Evolutionary conservation across 2,888 invertebrate genomes (phyloP), one percentile per base, ranked within the genome.

Genomic region (Metalampra italica): DNA sequence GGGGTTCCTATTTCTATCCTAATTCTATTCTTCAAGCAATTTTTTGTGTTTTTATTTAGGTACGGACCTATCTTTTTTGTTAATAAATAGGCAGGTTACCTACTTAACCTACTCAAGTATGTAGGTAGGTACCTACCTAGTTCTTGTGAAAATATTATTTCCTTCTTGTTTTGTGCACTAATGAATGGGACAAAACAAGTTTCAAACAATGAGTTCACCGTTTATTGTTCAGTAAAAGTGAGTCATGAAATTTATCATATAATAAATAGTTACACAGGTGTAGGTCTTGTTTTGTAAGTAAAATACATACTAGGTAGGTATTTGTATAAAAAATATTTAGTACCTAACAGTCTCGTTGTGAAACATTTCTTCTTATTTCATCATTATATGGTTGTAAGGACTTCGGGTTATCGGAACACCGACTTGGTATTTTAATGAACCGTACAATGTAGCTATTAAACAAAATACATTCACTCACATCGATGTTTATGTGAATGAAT

Each of bases 341-440:
- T 22, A 38, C 7, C 11, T 12, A 15, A 32, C 13, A n/a, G 9
- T 42, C 9, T 8, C 38, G 9, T 34, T 34, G 15, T 15, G 49
- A 49, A 49, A 49, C 36, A n/a, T 36, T 42, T 49, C 22, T 13
- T 9, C 7, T 32, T 22, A 38, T 49, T 49, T 49, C 49, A 43
- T 49, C 49, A 49, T 32, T n/a, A 9, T 29, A 3, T 15, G 12
- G 38, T 32, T 8, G 36, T 43, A 22, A 22, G 22, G 22, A 22
- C 22, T 13, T 12, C 3, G 2, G 7, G 39, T 11, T 47, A 43
- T 32, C 37, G 22, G 29, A 12, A 34, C 37, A 43, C 29, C 38
- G n/a, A 14, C 29, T 30, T 34, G 30, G 45, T 43, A 34, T 45
- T 49, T 47, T 45, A 39, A 43, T 12, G n/a, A 8, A 34, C 7